Evolutionary conservation across 2,113 vertebrate genomes (phyloP).

Genomic region (Rhynchopsitta pachyrhyncha): DNA sequence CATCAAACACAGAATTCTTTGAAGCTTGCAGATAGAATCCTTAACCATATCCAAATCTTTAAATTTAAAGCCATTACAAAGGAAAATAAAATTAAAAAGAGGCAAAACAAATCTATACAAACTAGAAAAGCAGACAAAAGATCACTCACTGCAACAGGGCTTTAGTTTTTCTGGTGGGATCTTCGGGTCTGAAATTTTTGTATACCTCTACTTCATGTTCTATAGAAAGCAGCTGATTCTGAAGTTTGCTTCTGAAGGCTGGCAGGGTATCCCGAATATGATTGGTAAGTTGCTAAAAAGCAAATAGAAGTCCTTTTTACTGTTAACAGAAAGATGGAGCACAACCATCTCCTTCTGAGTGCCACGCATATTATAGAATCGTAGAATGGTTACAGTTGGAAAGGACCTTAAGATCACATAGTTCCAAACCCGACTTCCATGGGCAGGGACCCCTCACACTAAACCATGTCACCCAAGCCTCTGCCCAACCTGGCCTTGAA

Average conservation of each 20-base stretch:
- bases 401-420: neutral
- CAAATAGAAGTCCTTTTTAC: neutral
- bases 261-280: conserved; percentile 90
- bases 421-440: neutral
- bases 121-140: neutral
- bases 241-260: conserved; percentile 84
- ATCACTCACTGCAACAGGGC: conserved; percentile 86
- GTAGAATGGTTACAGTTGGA: neutral
- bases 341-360: neutral
- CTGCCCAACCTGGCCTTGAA: neutral
- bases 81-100: fast-evolving
- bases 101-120: neutral
- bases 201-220: conserved; percentile 87
- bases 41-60: neutral
- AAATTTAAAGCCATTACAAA: neutral
- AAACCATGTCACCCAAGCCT: neutral
- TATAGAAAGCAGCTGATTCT: conserved; percentile 82
- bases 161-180: conserved; percentile 87
- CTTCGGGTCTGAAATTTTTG: conserved; percentile 83
- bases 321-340: neutral
- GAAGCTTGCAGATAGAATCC: neutral
- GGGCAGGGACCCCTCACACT: neutral
- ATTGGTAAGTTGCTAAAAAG: conserved; percentile 90
- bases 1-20: neutral
- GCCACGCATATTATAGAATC: neutral